phyloP scores from a whole-genome alignment of 2,113 vertebrate species.

The Nymphicus hollandicus region DNA sequence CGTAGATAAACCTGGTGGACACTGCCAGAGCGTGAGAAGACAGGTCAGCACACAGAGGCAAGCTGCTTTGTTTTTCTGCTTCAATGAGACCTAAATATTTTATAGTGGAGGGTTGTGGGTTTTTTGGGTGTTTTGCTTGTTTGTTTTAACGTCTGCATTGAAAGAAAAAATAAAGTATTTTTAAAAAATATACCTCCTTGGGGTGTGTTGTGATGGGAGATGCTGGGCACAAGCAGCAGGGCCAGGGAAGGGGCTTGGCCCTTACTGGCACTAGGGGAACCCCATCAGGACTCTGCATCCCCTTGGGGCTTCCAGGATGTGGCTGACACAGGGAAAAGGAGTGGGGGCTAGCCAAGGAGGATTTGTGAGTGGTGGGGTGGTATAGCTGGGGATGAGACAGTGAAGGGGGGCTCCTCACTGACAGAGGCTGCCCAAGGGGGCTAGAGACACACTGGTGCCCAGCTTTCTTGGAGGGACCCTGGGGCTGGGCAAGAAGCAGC shows the following conservation, averaged over 20 bases:
- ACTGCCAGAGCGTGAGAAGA: not conserved
- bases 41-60: not conserved
- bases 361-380: not conserved
- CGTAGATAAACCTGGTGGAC: not conserved
- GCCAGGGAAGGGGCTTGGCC: not conserved
- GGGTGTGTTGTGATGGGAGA: too few species aligned
- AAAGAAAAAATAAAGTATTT: conserved; percentile 70
- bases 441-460: not conserved
- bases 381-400: not conserved
- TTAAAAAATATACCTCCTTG: conserved; percentile 22
- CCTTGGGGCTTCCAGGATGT: not conserved
- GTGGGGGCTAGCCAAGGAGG: not conserved
- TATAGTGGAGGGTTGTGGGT: conserved; percentile 36
- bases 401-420: not conserved
- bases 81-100: conserved; percentile 61
- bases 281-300: not conserved
- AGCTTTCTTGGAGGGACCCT: not conserved
- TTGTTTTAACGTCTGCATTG: conserved; percentile 70
- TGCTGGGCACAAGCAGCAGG: not conserved
- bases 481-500: not conserved
- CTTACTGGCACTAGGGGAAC: not conserved
- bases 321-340: not conserved
- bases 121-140: conserved; percentile 30
- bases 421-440: not conserved
- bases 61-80: conserved; percentile 63